Conservation (phyloP, 2,797 vertebrate species). For the Urocyon cinereoargenteus region DNA sequence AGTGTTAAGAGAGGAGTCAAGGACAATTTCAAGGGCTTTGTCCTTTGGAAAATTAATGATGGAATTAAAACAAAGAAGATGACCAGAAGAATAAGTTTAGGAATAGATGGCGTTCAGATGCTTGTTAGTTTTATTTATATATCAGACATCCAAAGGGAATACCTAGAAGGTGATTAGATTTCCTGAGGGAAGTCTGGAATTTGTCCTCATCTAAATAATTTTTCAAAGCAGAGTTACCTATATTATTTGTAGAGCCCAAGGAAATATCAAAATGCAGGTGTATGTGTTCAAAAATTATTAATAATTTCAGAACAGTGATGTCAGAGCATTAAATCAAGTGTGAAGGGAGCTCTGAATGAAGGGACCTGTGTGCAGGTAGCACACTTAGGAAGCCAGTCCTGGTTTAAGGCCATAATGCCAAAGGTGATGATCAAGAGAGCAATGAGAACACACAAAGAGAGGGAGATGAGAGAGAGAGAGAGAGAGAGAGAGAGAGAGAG, state of each 20-base stretch:
- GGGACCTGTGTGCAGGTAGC: not conserved
- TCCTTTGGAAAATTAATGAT: not conserved
- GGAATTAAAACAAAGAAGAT: not conserved
- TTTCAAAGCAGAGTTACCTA: not conserved
- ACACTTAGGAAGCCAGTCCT: not conserved
- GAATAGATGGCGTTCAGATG: not conserved
- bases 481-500: not conserved
- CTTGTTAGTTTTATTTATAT: not conserved
- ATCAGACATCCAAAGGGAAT: not conserved
- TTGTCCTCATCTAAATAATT: not conserved
- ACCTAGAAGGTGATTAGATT: not conserved
- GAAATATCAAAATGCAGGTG: not conserved
- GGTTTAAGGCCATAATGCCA: not conserved
- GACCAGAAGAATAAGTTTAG: not conserved
- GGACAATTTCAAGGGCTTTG: not conserved
- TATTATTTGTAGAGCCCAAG: not conserved
- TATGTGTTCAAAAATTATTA: not conserved
- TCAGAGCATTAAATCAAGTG: not conserved
- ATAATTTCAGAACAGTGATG: not conserved
- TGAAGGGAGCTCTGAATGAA: not conserved
- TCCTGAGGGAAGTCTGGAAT: not conserved
- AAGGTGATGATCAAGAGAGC: not conserved
- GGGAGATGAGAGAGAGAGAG: not conserved
- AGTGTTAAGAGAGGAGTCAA: not conserved
- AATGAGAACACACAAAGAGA: not conserved